These are phyloP conservation scores for Mallotus villosus DNA, from an alignment of 2,797 vertebrate species.

Conservation along the genomic window DNA sequence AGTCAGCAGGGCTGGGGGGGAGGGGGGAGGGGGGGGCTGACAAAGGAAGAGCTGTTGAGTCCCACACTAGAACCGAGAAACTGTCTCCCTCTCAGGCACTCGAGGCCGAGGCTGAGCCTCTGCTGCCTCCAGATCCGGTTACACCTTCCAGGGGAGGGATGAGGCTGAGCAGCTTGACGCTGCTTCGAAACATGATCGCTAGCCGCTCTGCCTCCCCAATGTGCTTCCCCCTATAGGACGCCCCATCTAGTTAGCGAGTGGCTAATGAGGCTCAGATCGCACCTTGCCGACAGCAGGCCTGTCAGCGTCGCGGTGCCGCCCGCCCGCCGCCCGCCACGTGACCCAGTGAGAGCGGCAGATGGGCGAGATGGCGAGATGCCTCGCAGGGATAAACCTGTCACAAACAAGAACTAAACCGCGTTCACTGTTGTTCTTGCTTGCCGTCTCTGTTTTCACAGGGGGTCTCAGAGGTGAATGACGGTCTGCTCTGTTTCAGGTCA, in stretches of 20 bases:
- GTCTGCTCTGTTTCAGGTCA: constrained; percentile 72
- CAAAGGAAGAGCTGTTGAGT: constrained; percentile 13
- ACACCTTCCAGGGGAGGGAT: constrained; percentile 29
- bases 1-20: constrained; percentile 26
- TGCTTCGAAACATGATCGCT: constrained; percentile 45
- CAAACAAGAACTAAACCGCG: background rate
- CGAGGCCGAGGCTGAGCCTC: background rate
- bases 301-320: constrained; percentile 44
- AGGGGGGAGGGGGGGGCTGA: background rate
- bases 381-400: constrained; percentile 16
- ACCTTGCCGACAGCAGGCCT: constrained; percentile 63
- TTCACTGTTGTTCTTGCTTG: constrained; percentile 1
- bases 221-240: constrained; percentile 37
- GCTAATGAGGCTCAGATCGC: constrained; percentile 70
- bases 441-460: constrained; percentile 18
- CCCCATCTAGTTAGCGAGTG: constrained; percentile 50
- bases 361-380: constrained; percentile 47
- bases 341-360: constrained; percentile 60
- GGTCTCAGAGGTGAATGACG: constrained; percentile 5
- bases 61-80: constrained; percentile 2
- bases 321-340: constrained; percentile 40
- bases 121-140: constrained; percentile 20
- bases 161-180: constrained; percentile 34
- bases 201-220: constrained; percentile 20
- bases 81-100: background rate